These are phyloP conservation scores for Torymus tubicola DNA, from an alignment of 2,888 invertebrate species.

Conservation along the genomic window DNA sequence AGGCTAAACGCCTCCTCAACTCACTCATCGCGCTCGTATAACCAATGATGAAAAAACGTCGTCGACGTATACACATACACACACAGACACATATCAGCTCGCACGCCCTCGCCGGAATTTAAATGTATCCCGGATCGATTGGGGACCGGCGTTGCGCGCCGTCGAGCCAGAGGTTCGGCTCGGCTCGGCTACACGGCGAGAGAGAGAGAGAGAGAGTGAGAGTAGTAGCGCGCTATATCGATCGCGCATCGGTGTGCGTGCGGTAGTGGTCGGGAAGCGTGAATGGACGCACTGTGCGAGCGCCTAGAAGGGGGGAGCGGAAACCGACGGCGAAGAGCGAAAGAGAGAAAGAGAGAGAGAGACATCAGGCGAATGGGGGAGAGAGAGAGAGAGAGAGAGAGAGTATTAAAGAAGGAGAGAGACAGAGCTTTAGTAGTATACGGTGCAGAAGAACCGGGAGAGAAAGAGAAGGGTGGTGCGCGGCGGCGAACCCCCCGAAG, in stretches of 20 bases:
- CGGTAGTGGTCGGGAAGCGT: not conserved
- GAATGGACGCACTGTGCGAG: constrained; percentile 9
- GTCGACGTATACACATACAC: no score
- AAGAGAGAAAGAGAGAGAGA: constrained; percentile 20
- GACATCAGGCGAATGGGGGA: no score
- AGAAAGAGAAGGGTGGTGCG: constrained; percentile 54
- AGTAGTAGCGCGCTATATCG: not conserved
- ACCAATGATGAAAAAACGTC: no score
- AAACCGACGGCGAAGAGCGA: constrained; percentile 9
- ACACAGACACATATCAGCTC: constrained; percentile 2
- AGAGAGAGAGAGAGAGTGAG: no score
- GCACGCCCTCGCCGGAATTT: constrained; percentile 41
- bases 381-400: constrained; percentile 58
- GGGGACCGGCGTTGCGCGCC: constrained; percentile 57
- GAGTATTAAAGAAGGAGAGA: no score
- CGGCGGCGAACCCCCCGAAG: constrained; percentile 72
- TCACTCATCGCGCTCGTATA: no score
- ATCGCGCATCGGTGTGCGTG: not conserved
- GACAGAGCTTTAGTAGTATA: no score
- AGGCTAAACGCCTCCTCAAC: no score
- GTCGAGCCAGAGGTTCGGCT: constrained; percentile 12
- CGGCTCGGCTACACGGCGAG: not conserved
- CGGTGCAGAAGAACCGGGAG: not conserved
- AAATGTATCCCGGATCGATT: constrained; percentile 54
- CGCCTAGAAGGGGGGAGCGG: constrained; percentile 14